Evolutionary conservation across 2,797 vertebrate species (phyloP), one percentile per base, ranked within the genome.

Genomic region (Decapterus maruadsi): DNA sequence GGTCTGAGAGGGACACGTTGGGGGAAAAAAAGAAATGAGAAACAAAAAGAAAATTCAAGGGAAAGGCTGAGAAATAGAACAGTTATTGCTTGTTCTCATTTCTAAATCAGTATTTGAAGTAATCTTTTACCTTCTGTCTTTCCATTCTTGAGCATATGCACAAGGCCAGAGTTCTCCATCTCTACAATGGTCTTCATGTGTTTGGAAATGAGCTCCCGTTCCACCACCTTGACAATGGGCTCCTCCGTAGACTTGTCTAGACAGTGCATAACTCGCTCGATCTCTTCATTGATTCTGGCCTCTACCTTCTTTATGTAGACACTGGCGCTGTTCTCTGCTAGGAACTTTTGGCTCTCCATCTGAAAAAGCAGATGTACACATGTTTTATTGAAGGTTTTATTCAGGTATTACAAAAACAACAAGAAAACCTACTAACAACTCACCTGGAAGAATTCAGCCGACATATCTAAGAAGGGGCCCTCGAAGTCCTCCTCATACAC

Each of bases 111-210:
- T 6, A n/a, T 29, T 0, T 40, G 2, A 50, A 67, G 38, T 26
- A 13, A 11, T 22, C 1, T 17, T 68, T 88, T 76, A 99, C 98
- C 98, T 96, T 99, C 98, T 40, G 97, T 99, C 87, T 99, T 99
- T 76, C 97, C 97, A 60, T 99, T 99, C 93, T 99, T 99, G 55
- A 99, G 95, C 98, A 99, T 99, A 90, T 99, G 97, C 54, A 99
- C 97, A 22, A 99, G 95, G 9, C 98, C 98, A 22, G 98, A 99
- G 91, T 98, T 99, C 92, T 99, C 98, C 98, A 99, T 99, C 93
- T 99, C 98, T 87, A 99, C 98, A 65, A 99, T 99, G 67, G 98
- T 99, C 92, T 99, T 99, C 98, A 99, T 99, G 87, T 99, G 98
- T 89, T 99, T 99, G 48, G 97, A 99, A 89, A 99, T 99, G 51